These are phyloP conservation scores for Hippopotamyrus pictus DNA, from an alignment of 2,797 vertebrate genomes.

Conservation along the genomic window DNA sequence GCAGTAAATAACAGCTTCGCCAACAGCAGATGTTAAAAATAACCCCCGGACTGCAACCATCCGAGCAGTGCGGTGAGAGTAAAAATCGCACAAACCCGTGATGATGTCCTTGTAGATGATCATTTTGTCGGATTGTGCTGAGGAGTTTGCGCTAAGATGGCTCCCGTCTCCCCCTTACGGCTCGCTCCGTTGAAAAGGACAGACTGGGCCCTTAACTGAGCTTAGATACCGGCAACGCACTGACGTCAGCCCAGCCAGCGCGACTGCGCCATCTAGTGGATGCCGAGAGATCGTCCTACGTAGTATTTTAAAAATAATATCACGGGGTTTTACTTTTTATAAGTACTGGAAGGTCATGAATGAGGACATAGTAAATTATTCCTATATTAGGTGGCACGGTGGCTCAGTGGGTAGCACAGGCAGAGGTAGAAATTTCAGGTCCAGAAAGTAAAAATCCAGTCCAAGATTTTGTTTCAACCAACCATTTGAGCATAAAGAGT, in stretches of 20 bases:
- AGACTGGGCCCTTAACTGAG: conserved; percentile 13
- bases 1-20: not conserved
- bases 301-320: not conserved
- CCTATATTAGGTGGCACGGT: not conserved
- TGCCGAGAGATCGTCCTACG: not conserved
- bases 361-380: not conserved
- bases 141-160: conserved; percentile 23
- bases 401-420: not conserved
- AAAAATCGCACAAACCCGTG: conserved; percentile 20
- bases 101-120: conserved; percentile 52
- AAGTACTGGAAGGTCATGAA: not conserved
- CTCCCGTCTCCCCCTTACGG: conserved; percentile 24
- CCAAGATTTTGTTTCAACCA: not conserved
- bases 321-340: not conserved
- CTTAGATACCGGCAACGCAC: conserved; percentile 10
- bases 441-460: no score
- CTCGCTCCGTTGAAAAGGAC: conserved; percentile 44
- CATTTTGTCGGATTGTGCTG: conserved; percentile 45
- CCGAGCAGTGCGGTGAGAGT: not conserved
- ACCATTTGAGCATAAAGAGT: no score
- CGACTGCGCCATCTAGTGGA: not conserved
- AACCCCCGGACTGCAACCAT: not conserved
- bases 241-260: not conserved
- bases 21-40: not conserved
- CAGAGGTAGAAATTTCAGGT: no score